Evolutionary conservation across 2,888 invertebrate species (phyloP).

Genomic region (Ypsolopha scabrella): DNA sequence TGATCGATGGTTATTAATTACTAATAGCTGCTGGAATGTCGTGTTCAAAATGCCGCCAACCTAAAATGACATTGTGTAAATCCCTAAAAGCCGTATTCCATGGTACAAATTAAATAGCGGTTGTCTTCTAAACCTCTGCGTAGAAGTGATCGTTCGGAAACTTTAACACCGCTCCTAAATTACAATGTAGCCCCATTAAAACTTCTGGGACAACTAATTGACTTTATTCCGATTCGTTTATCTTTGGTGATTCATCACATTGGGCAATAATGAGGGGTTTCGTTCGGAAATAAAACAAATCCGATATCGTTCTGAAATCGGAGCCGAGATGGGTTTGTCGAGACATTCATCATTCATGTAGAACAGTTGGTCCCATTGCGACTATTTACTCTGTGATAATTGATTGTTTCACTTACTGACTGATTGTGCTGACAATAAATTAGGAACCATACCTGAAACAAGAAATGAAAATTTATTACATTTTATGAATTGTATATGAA

Average conservation of each 20-base stretch:
- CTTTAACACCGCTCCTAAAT: background rate
- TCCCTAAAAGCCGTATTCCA: no score
- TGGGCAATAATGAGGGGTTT: constrained; percentile 52
- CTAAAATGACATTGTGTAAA: no score
- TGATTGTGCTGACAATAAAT: background rate
- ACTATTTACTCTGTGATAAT: constrained; percentile 2
- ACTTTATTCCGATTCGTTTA: constrained; percentile 53
- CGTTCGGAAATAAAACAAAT: constrained; percentile 53
- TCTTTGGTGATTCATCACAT: constrained; percentile 59
- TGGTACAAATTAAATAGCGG: background rate
- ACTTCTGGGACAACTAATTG: background rate
- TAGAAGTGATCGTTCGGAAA: background rate
- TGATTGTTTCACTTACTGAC: constrained; percentile 1
- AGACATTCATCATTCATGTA: constrained; percentile 4
- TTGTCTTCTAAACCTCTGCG: background rate
- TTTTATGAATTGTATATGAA: no score
- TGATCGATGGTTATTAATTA: no score
- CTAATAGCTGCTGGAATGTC: no score
- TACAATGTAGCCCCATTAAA: background rate
- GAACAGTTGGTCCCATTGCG: constrained; percentile 1
- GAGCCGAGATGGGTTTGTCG: constrained; percentile 29
- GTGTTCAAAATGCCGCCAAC: no score
- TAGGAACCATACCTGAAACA: constrained; percentile 4
- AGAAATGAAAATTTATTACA: background rate
- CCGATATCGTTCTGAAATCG: constrained; percentile 57